Evolutionary conservation across 2,888 invertebrate species (phyloP), one percentile per base, ranked within the genome.

Genomic region (Cosmorhoe ocellata): DNA sequence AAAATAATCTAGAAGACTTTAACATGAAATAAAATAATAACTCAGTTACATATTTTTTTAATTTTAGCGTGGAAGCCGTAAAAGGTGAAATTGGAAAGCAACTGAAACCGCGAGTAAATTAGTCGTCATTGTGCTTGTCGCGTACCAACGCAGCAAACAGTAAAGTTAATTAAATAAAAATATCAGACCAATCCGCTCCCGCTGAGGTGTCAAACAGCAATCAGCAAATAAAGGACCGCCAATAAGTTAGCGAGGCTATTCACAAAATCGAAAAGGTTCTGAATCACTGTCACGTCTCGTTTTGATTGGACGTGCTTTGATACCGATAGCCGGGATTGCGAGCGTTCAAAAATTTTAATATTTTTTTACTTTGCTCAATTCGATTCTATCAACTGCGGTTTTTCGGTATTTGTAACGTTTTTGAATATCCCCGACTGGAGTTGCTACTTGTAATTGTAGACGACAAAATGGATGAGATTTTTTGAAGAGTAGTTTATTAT

Each of bases 271-370:
- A 77, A 85, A 86, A 83, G 84, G 83, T 81, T 81, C 79, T 80
- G 81, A 84, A 84, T 86, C 87, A 85, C 82, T 86, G 87, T 88
- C 88, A 89, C 89, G 88, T 84, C 84, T 76, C 84, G 81, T 77
- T 86, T 84, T 85, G 85, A 89, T 87, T 88, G 89, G 84, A 89
- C 89, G 90, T 90, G 90, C 89, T 86, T 83, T 86, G 89, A 83
- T 84, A 87, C 72, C 80, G 89, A 87, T 89, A 87, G 81, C 80
- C 66, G 71, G 88, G 89, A 88, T 89, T 86, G 83, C 74, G 74
- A 78, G 78, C 78, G 80, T 74, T 84, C 71, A 67, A 84, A 62
- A 81, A 81, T 84, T 88, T 87, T 79, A 81, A 87, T 86, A 76
- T 81, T 85, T 84, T 83, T 79, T 58, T 51, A 72, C 80, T 79